Percentiles rank a stretch among this genome's conserved stretches.
These are phyloP conservation scores for Folsomia manolachei DNA, from an alignment of 2,888 invertebrate genomes.

Conservation along the genomic window DNA sequence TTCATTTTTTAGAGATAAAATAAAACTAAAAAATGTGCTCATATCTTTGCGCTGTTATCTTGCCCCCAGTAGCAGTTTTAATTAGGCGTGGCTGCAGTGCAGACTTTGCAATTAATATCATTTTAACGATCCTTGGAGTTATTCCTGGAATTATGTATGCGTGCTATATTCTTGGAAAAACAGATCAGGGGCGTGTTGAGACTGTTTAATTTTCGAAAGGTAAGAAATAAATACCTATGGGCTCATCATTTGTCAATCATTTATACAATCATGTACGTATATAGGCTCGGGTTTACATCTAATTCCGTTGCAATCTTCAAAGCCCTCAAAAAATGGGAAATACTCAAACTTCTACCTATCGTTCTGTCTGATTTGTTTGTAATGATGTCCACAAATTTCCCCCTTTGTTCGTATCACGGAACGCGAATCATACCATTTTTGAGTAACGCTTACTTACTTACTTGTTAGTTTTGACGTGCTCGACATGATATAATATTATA, in stretches of 20 bases:
- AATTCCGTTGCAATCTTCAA: too few species aligned
- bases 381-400: too few species aligned
- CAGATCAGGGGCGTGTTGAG: constrained; percentile 4
- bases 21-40: constrained; percentile 11
- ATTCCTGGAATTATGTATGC: constrained; percentile 3
- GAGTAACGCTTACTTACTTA: too few species aligned
- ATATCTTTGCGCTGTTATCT: background rate
- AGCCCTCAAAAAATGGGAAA: too few species aligned
- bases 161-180: constrained; percentile 13
- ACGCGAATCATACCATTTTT: too few species aligned
- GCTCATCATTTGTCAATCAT: background rate
- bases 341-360: too few species aligned
- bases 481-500: too few species aligned
- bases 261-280: background rate
- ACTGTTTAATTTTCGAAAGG: constrained; percentile 5
- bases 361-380: too few species aligned
- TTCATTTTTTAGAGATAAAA: too few species aligned
- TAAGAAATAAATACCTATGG: background rate
- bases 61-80: constrained; percentile 7
- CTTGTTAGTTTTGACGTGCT: too few species aligned
- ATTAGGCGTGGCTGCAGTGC: constrained; percentile 2
- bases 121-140: constrained; percentile 1
- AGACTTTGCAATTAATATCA: background rate
- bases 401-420: too few species aligned
- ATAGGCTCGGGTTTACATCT: too few species aligned